Conservation (phyloP, 2,797 vertebrate species). For the Rhabdophis nuchalis region DNA sequence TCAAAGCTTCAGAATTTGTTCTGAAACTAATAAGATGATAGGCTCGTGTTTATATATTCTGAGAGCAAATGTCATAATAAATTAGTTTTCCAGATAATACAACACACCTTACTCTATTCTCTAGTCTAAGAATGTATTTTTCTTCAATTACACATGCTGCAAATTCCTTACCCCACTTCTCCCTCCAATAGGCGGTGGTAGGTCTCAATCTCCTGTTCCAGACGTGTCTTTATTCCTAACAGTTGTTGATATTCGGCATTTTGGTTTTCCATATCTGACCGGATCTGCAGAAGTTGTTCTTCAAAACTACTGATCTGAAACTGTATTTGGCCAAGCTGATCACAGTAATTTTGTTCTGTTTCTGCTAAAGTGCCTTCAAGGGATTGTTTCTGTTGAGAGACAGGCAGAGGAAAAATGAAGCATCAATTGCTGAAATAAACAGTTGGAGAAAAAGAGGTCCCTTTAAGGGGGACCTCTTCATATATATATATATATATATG, state of each 20-base stretch:
- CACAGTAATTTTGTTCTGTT: slow-evolving; percentile 78
- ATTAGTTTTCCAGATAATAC: not conserved
- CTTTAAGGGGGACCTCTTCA: too few species aligned
- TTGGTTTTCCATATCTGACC: slow-evolving; percentile 83
- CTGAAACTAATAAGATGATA: not conserved
- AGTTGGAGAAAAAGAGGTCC: too few species aligned
- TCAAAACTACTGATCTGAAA: slow-evolving; percentile 81
- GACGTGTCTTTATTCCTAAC: slow-evolving; percentile 82
- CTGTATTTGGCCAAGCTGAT: slow-evolving; percentile 78
- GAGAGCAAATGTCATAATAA: not conserved
- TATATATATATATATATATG: too few species aligned
- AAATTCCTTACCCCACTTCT: slow-evolving; percentile 66
- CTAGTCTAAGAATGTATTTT: not conserved
- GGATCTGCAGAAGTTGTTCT: slow-evolving; percentile 73
- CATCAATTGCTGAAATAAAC: not conserved
- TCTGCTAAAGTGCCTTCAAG: slow-evolving; percentile 80
- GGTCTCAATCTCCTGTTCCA: slow-evolving; percentile 85
- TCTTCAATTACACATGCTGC: too few species aligned
- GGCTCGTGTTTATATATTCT: not conserved
- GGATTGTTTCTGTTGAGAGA: slow-evolving; percentile 76
- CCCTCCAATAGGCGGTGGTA: slow-evolving; percentile 84
- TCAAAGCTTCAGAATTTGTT: not conserved
- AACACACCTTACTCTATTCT: not conserved
- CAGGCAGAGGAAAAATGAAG: not conserved
- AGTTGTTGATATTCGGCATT: slow-evolving; percentile 78